A percentile compares a stretch with the other conserved stretches of the same genome.
These are phyloP conservation scores for Harlomillsia oculata DNA, from an alignment of 1,140 invertebrate genomes.

Conservation along the genomic window DNA sequence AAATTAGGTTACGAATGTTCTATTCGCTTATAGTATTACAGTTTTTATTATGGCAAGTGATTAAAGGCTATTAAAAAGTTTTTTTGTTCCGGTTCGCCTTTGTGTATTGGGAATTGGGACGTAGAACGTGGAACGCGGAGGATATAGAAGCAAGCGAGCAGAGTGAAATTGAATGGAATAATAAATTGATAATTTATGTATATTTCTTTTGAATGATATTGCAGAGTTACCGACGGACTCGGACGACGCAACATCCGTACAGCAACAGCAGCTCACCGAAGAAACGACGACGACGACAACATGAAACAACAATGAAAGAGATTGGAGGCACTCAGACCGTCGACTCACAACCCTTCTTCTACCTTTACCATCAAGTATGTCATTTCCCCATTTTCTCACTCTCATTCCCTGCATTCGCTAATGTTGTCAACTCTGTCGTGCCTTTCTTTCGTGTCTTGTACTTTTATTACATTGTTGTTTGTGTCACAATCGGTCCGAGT, in stretches of 20 bases:
- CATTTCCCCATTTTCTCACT: too few relatives aligned
- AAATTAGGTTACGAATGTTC: too few relatives aligned
- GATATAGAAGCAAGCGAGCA: too few relatives aligned
- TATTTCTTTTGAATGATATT: constrained; percentile 6
- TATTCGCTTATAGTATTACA: too few relatives aligned
- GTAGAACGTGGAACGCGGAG: too few relatives aligned
- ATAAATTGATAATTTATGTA: too few relatives aligned
- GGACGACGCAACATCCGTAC: constrained; percentile 19
- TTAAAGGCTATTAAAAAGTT: too few relatives aligned
- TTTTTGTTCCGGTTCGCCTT: too few relatives aligned
- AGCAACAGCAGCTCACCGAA: neutral
- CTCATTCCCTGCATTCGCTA: too few relatives aligned
- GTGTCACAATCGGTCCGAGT: neutral
- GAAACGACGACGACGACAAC: neutral
- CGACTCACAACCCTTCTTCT: constrained; percentile 19
- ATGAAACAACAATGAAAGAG: constrained; percentile 19
- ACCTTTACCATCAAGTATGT: constrained; percentile 20
- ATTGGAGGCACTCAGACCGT: constrained; percentile 20
- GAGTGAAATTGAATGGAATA: too few relatives aligned
- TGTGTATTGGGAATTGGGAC: too few relatives aligned
- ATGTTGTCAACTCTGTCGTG: constrained; percentile 7
- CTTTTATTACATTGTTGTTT: neutral
- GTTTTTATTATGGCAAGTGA: too few relatives aligned
- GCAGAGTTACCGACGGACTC: constrained; percentile 16
- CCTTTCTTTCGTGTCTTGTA: neutral